phyloP scores from a whole-genome alignment of 2,797 vertebrate species.

The Acrossocheilus wenchowensis region DNA sequence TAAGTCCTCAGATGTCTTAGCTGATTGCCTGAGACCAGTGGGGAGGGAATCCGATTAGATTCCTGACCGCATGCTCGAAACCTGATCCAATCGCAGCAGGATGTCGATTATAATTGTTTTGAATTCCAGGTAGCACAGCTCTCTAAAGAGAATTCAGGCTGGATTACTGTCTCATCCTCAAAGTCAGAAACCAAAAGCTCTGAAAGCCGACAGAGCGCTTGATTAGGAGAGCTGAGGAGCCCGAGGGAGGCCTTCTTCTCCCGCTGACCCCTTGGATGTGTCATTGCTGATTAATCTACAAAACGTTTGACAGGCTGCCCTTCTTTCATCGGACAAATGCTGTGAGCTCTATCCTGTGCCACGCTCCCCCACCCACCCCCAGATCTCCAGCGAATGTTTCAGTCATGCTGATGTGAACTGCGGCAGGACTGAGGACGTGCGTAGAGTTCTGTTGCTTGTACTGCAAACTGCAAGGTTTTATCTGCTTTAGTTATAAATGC shows the following conservation, averaged over 20 bases:
- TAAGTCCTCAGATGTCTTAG: conserved; percentile 26
- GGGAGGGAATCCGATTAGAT: conserved; percentile 36
- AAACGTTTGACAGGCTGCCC: conserved; percentile 71
- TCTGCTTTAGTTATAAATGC: conserved; percentile 3
- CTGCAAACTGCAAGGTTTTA: conserved; percentile 19
- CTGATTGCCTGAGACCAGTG: conserved; percentile 37
- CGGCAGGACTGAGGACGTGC: conserved; percentile 17
- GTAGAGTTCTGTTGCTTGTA: conserved; percentile 3
- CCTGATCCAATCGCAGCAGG: conserved; percentile 48
- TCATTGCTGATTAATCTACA: conserved; percentile 74
- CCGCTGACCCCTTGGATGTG: conserved; percentile 74
- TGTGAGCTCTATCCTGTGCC: conserved; percentile 64
- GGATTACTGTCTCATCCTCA: conserved; percentile 62
- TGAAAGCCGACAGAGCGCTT: conserved; percentile 62
- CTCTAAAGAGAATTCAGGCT: conserved; percentile 68
- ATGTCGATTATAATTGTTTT: conserved; percentile 66
- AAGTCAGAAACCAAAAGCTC: conserved; percentile 53
- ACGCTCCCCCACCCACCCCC: conserved; percentile 38
- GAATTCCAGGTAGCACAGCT: conserved; percentile 58
- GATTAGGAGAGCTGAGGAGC: conserved; percentile 74
- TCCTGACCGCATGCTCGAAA: conserved; percentile 30
- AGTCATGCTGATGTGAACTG: conserved; percentile 69
- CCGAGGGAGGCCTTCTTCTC: conserved; percentile 71
- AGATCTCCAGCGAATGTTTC: conserved; percentile 65
- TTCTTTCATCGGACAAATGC: conserved; percentile 69